phyloP scores from a whole-genome alignment of 2,113 vertebrate species.

The Muntiacus reevesi region DNA sequence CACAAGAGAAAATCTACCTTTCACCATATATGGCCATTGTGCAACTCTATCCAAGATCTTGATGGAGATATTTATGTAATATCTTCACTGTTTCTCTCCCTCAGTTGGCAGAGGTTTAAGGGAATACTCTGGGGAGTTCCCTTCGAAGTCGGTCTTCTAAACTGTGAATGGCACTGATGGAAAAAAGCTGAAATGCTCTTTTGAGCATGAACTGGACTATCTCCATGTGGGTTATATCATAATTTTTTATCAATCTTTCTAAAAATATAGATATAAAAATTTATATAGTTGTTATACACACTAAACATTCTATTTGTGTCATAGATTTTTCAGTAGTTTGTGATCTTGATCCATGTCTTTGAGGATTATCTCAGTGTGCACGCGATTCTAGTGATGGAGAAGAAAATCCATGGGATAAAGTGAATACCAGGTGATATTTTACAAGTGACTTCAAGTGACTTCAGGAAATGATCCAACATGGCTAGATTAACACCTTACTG shows the following conservation, averaged over 20 bases:
- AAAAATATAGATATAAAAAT: slow-evolving; percentile 6
- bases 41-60: slow-evolving; percentile 42
- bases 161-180: slow-evolving; percentile 49
- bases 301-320: not conserved
- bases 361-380: not conserved
- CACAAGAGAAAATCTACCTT: slow-evolving; percentile 54
- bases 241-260: slow-evolving; percentile 16
- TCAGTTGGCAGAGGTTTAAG: slow-evolving; percentile 56
- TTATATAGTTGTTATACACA: not conserved
- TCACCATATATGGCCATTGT: slow-evolving; percentile 62
- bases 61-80: slow-evolving; percentile 53
- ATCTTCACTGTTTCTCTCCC: not conserved
- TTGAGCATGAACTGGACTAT: not conserved
- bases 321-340: not conserved
- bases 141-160: not conserved
- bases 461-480: not conserved
- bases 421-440: not conserved
- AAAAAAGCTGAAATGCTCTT: slow-evolving; percentile 9
- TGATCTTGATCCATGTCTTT: not conserved
- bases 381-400: not conserved
- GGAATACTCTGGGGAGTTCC: slow-evolving; percentile 36
- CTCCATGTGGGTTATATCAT: not conserved
- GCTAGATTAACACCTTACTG: not conserved
- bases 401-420: not conserved
- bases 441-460: not conserved